Evolutionary conservation across 2,113 vertebrate genomes (phyloP), one percentile per base, ranked within the genome.

Genomic region (Tetraodon nigroviridis): DNA sequence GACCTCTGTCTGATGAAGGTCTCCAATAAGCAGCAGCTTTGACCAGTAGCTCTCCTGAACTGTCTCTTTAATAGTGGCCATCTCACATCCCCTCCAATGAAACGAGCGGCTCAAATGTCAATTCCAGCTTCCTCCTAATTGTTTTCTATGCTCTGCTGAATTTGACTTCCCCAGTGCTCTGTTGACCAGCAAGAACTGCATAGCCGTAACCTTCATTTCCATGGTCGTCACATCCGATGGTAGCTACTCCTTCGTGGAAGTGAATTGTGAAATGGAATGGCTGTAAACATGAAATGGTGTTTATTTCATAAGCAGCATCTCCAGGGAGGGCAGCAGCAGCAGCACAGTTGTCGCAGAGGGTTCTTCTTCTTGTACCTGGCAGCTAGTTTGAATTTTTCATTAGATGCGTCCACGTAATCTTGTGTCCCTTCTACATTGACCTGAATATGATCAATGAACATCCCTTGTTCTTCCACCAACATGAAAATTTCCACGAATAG

Each of bases 241-340:
- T 73, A 48, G 60, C 65, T 41, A 58, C 49, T 67, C 55, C 62
- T 21, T 69, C 50, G 59, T 64, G 73, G 64, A 49, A 17, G 17
- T 60, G 53, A 20, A 15, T 55, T 69, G 55, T 48, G 24, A 63
- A 68, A 54, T 48, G 15, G 58, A 67, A 13, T 47, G 16, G n/a
- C 47, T 0, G 3, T n/a, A 46, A 41, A 62, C 17, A 51, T 55
- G 52, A 49, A 45, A 22, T 4, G 10, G 13, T 47, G 27, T 27
- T 24, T n/a, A 7, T 48, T 55, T 75, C 63, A 85, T 49, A 81
- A 70, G 67, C 84, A 88, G 67, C 80, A 89, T 71, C 78, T 86
- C 87, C 91, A 95, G 0, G 92, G 91, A 0, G 92, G 91, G 48
- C 91, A 98, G 42, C 95, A 98, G 78, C 94, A 98, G 75, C 94